phyloP scores from a whole-genome alignment of 2,888 invertebrate species.

The Lycophotia porphyrea region DNA sequence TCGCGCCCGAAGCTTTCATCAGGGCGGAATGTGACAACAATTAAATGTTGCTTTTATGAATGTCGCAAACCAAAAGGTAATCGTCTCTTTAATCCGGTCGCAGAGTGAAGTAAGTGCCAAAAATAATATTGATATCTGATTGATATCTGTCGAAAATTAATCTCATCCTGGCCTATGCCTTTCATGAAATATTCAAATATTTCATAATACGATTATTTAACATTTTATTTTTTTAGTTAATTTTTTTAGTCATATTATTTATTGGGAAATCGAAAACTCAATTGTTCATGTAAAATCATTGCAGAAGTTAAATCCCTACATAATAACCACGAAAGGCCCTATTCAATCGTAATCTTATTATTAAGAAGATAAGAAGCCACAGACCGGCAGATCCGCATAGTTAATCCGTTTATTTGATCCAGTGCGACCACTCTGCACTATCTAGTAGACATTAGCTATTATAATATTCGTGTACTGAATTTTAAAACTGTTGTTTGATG shows the following conservation, averaged over 20 bases:
- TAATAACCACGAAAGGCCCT: neutral
- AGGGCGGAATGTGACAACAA: neutral
- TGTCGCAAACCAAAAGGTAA: constrained; percentile 4
- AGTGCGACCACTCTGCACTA: neutral
- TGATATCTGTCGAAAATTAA: neutral
- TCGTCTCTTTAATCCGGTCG: neutral
- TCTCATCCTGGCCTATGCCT: neutral
- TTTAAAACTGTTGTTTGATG: constrained; percentile 23
- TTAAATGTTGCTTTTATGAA: neutral
- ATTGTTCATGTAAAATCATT: neutral
- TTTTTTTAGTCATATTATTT: neutral
- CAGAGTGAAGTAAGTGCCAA: neutral
- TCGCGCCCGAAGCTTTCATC: neutral
- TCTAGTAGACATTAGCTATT: constrained; percentile 11
- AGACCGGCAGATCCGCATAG: constrained; percentile 33
- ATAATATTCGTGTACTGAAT: constrained; percentile 33
- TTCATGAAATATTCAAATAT: neutral
- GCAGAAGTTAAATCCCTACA: neutral
- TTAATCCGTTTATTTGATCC: constrained; percentile 37
- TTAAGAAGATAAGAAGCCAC: constrained; percentile 52
- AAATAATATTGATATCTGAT: constrained; percentile 1
- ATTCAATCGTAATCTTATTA: constrained; percentile 40
- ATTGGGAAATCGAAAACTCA: neutral
- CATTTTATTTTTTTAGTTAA: neutral
- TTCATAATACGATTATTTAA: neutral